These are phyloP conservation scores for Oreochromis mossambicus DNA, from an alignment of 2,797 vertebrate species.

Conservation along the genomic window DNA sequence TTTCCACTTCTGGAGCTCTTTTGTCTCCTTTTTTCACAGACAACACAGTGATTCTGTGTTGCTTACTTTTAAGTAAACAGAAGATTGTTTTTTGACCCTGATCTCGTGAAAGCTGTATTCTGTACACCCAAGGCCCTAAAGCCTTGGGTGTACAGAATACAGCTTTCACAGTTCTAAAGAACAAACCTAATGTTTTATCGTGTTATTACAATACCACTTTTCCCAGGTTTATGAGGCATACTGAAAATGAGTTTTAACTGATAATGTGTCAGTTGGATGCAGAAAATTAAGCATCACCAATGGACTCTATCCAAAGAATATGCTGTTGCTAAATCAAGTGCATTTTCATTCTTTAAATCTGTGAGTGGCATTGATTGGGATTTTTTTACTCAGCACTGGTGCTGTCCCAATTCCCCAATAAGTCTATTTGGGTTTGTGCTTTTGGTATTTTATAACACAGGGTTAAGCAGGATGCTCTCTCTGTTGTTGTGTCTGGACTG, in stretches of 20 bases:
- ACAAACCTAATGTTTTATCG: neutral
- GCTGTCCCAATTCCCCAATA: neutral
- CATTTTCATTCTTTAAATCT: neutral
- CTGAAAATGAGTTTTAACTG: neutral
- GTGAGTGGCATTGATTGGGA: neutral
- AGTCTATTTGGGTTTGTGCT: neutral
- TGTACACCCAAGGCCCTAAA: no score
- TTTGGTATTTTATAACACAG: neutral
- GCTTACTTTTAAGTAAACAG: neutral
- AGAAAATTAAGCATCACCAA: neutral
- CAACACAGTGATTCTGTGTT: neutral
- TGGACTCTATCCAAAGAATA: neutral
- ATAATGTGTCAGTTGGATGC: neutral
- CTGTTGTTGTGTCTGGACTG: neutral
- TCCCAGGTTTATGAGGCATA: neutral
- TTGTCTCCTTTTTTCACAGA: neutral
- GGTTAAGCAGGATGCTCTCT: neutral
- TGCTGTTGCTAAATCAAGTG: neutral
- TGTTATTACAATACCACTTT: neutral
- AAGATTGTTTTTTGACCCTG: neutral
- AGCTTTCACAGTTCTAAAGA: neutral
- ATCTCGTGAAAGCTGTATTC: neutral
- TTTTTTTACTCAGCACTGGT: neutral
- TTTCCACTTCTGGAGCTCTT: neutral
- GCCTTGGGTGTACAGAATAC: rapidly evolving